Evolutionary conservation across 35 echinoderm and acorn worm species (phyloP), one percentile per base, ranked within the genome.

Genomic region (Ophiothrix spiculata): DNA sequence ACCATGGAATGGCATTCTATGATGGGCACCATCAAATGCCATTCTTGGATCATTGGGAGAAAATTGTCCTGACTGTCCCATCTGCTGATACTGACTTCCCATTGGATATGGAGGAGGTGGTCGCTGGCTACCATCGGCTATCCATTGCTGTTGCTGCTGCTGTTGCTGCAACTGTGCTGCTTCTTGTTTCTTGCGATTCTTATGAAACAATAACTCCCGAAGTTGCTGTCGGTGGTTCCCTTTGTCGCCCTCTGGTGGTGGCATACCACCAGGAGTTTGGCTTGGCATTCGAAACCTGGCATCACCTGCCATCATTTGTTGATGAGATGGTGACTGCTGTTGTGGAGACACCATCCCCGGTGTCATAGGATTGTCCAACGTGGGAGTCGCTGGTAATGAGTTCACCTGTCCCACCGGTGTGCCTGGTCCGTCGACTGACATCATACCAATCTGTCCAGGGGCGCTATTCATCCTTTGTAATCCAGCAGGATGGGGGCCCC

Each of bases 41-140:
- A 86, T 42, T 77, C 84, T 42, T 31, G 4, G 3, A 25, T 69
- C 60, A 76, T 17, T 29, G 11, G 84, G 69, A 76, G 84, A 41
- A 35, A 86, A 42, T 31, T 86, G 84, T 33, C 39, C 38, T 40
- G 84, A 33, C 21, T 56, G 64, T 32, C 36, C 37, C 60, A 69
- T 69, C 29, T 6, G 60, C 23, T 69, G 60, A 69, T 12, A 84
- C 56, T 90, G 81, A 64, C 74, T 80, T 31, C 87, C 86, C 37
- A 60, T 49, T 29, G 96, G 96, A 80, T 99, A 99, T 35, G 96
- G 96, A 37, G 96, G 96, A 10, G 96, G 96, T 16, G 96, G 96
- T 77, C 88, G 86, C 28, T 90, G 89, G 11, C 75, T 56, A 46
- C 81, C 84, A 4, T 95, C 93, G 75, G 42, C 85, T 28, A 77